Percentiles rank a stretch among this genome's conserved stretches.
phyloP scores from a whole-genome alignment of 2,797 vertebrate species.

The Chrysocyon brachyurus region DNA sequence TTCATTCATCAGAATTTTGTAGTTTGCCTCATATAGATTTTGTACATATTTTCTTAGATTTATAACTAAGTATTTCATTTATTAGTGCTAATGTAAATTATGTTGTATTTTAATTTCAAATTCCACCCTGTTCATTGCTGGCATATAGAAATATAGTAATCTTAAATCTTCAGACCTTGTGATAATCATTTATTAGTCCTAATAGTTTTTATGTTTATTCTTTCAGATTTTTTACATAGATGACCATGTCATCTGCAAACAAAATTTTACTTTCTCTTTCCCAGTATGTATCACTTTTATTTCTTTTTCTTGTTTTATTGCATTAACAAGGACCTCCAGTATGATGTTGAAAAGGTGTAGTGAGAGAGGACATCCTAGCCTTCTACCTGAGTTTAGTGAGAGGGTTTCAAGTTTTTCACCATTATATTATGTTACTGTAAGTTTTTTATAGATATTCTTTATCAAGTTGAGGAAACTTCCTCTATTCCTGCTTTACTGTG shows the following conservation, averaged over 20 bases:
- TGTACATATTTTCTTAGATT: neutral
- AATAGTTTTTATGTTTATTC: neutral
- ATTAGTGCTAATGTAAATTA: neutral
- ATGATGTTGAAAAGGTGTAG: neutral
- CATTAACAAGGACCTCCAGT: neutral
- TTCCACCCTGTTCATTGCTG: neutral
- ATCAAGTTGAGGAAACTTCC: neutral
- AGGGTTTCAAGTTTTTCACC: neutral
- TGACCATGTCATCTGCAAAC: neutral
- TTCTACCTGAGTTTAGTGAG: neutral
- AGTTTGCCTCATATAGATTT: neutral
- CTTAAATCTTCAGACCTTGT: neutral
- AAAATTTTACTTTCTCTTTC: neutral
- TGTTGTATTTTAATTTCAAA: neutral
- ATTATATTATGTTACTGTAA: neutral
- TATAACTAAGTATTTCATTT: neutral
- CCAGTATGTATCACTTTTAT: neutral
- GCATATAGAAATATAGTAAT: neutral
- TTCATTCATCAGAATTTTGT: neutral
- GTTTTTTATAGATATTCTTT: neutral
- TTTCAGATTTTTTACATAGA: neutral
- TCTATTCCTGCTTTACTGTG: neutral
- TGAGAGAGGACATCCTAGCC: neutral
- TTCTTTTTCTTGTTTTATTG: neutral
- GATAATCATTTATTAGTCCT: neutral